Evolutionary conservation across 2,113 vertebrate species (phyloP), one percentile per base, ranked within the genome.

Genomic region (Hemiscyllium ocellatum): DNA sequence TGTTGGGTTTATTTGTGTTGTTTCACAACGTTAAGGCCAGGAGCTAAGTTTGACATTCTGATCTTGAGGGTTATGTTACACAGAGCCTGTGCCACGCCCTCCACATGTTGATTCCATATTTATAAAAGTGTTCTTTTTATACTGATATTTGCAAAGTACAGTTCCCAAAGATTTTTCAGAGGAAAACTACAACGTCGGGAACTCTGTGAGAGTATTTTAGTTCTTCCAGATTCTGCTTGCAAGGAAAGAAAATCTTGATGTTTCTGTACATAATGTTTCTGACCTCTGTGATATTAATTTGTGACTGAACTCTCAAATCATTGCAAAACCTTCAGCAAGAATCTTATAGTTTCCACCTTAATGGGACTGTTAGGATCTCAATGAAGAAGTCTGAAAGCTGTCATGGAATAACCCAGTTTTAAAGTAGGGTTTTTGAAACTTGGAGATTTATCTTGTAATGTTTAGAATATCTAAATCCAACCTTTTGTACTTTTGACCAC

Each of bases 401-500:
- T 33, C 50, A 22, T 50, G 12, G 26, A 76, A 47, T 1, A 76
- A 29, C 68, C 2, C 37, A 72, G n/a, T 94, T 70, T 93, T 29
- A 52, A 94, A 8, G 37, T 20, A 72, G 47, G 3, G 52, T 4
- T 47, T 95, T 52, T 70, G 19, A 37, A 22, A 26, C 50, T 95
- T 52, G 69, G 47, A 33, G 94, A 33, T 72, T 3, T 42, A 52
- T 3, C 10, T 52, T 33, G 26, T 90, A 61, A 24, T 90, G 56
- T 52, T 95, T 37, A 95, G 47, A 72, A 29, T 42, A 12, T 22
- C 33, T 7, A 33, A 72, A 72, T 95, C 69, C 52, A 52, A 52
- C 50, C 13, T 90, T 90, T 17, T 94, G n/a, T 8, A 42, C n/a
- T 70, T 47, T 19, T 52, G 42, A 66, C 91, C 89, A 96, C 95